A percentile compares a stretch with the other conserved stretches of the same genome.
These are phyloP conservation scores for Eulemur albifrons DNA, from an alignment of 2,797 vertebrate genomes.

Conservation along the genomic window DNA sequence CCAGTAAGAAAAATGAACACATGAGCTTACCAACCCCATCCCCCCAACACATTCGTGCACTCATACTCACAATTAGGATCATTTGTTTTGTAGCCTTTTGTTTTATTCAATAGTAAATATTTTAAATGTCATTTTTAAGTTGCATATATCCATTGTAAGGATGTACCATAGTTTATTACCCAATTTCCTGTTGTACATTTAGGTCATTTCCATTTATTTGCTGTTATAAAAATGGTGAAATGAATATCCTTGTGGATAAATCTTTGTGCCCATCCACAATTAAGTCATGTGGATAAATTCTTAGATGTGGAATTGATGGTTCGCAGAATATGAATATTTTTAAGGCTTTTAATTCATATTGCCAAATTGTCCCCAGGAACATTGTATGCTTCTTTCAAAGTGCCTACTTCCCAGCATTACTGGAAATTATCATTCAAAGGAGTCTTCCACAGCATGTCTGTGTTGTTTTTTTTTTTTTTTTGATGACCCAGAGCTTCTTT, in stretches of 20 bases:
- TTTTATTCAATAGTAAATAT: constrained; percentile 35
- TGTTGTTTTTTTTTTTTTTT: not conserved
- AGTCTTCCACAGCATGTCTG: not conserved
- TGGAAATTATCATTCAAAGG: constrained; percentile 46
- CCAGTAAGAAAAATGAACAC: not conserved
- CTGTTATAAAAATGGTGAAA: not conserved
- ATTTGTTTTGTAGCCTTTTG: not conserved
- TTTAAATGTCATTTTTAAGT: constrained; percentile 11
- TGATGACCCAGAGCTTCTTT: constrained; percentile 23
- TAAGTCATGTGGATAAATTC: constrained; percentile 39
- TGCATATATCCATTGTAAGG: not conserved
- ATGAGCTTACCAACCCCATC: not conserved
- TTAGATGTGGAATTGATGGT: not conserved
- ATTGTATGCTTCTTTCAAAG: constrained; percentile 15
- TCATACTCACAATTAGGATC: not conserved
- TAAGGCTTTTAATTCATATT: constrained; percentile 42
- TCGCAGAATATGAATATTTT: constrained; percentile 16
- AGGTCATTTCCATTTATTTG: constrained; percentile 34
- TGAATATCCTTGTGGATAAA: constrained; percentile 2
- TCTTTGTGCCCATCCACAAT: not conserved
- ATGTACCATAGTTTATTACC: not conserved
- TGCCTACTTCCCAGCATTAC: not conserved
- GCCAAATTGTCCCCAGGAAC: constrained; percentile 22
- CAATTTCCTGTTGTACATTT: not conserved
- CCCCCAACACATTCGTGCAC: not conserved